Base-by-base conservation (phyloP, 2,888 invertebrate species). In the Diloba caeruleocephala region DNA sequence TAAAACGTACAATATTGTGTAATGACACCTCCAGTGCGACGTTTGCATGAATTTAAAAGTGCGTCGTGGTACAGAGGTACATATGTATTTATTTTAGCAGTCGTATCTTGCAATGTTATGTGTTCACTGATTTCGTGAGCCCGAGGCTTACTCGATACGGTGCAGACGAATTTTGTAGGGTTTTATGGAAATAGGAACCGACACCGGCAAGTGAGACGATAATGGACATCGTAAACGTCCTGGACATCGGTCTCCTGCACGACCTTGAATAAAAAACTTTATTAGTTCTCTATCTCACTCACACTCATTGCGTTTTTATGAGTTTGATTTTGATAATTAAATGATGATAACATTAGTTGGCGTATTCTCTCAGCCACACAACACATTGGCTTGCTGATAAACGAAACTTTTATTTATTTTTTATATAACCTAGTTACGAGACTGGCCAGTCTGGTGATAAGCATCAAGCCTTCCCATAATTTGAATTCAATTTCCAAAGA, bases 1-100 rank as follows among this genome's bases (percentile, higher is more conserved):
- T 90, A 87, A 89, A 87, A 82, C 76, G 78, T 79, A 81, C 84
- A 78, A 75, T 82, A 74, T 71, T 74, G 71, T 73, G 81, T 81
- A 84, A 87, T 78, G 84, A 73, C 78, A 73, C 74, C 70, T 72
- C 76, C 72, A 58, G 73, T 54, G 37, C 72, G 71, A 57, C 58
- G 62, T 60, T 57, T 76, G 71, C 80, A 82, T 82, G 84, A 85
- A 85, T 85, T 81, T 77, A 71, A 78, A 81, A 68, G 59, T 68
- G 51, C 67, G 61, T 61, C 58, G 39, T 45, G 39, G 65, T 46
- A 37, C 21, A 14, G 21, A 14, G 33, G 48, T 52, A n/a, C 29
- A 33, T 50, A 54, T 50, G 46, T 66, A 71, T 73, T 51, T 63
- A 39, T 43, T 46, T 46, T 57, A 57, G 33, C 43, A 15, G 31